Evolutionary conservation across 2,113 vertebrate species (phyloP), one percentile per base, ranked within the genome.

Genomic region (Cromileptes altivelis): DNA sequence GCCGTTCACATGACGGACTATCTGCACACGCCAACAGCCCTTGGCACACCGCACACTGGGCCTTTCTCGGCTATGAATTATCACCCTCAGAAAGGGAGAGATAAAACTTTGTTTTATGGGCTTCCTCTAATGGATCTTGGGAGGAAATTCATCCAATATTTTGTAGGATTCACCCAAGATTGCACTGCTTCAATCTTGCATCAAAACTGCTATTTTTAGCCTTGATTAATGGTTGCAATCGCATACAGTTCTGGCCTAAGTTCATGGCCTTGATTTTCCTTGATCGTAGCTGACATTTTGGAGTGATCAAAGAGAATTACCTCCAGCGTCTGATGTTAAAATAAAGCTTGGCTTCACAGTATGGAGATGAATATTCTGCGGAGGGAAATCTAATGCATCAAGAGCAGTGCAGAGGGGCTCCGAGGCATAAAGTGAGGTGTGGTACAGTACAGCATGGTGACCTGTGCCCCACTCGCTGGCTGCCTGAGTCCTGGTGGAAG

Each of bases 1-100:
- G 83, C 84, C 18, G 64, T 81, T 91, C 92, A 94, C 92, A 92
- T 92, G 93, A 94, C 42, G 52, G 70, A 82, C 55, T 69, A 25
- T 80, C 81, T 77, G 56, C 76, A 80, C 82, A 81, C 49, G 78
- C 80, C 81, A 86, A 63, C 87, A 69, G 88, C 82, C 81, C 33
- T 75, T 90, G 93, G 89, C 91, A 89, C 49, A 25, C 49, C 30
- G 19, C 85, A 87, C 83, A 85, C 81, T 72, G 84, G 72, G 63
- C 60, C 88, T 79, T 79, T 89, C 86, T 88, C 61, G 75, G 70
- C 84, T 70, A 78, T 81, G 84, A 88, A 88, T 84, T 70, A 89
- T 88, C 81, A 87, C 72, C 82, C 84, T 27, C 47, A 65, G 70
- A 81, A 61, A 57, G 13, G 25, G 13, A 84, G 62, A 74, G 80